Evolutionary conservation across 2,888 invertebrate species (phyloP).

Genomic region (Phymatocera aterrima): DNA sequence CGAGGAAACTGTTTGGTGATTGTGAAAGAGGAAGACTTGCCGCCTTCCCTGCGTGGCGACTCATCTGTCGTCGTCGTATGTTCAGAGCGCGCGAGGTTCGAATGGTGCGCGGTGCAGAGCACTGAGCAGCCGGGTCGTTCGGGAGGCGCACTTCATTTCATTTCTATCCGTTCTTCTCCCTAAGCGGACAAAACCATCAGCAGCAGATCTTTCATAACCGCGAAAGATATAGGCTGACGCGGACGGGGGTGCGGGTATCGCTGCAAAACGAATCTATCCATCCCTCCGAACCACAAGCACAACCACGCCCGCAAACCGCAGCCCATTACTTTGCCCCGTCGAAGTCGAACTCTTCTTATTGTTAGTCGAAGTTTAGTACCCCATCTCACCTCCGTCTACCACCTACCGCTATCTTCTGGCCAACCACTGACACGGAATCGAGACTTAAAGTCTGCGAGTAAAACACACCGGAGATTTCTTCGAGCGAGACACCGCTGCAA

Average conservation of each 20-base stretch:
- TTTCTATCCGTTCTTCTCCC: background rate
- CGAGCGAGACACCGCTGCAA: no score
- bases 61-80: no score
- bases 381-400: background rate
- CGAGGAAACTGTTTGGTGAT: no score
- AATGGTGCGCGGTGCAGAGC: no score
- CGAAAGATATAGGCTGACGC: background rate
- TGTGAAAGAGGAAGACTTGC: no score
- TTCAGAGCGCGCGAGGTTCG: no score
- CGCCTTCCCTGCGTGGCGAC: no score
- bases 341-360: background rate
- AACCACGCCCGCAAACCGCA: background rate
- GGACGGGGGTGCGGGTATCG: background rate
- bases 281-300: no score
- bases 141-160: conserved; percentile 23
- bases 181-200: background rate
- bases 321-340: background rate
- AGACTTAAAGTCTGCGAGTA: background rate
- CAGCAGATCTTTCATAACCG: conserved; percentile 10
- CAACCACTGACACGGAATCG: background rate
- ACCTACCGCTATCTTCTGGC: background rate
- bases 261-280: conserved; percentile 14
- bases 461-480: background rate
- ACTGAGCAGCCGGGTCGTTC: no score
- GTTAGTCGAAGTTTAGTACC: background rate